Conservation (phyloP, 2,888 invertebrate species). For the Eilema depressum region DNA sequence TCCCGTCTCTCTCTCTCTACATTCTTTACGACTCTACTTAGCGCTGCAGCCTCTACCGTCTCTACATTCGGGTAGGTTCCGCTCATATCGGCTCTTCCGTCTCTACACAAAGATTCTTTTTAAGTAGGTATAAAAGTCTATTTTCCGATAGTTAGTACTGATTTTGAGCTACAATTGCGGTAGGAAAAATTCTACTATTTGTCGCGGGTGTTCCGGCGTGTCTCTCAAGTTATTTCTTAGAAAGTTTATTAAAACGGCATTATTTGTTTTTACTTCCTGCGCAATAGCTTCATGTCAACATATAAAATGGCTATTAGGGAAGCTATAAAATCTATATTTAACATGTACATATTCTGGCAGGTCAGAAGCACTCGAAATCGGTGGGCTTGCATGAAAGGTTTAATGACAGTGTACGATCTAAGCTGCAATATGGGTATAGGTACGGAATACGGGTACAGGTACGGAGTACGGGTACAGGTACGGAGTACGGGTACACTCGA, state of each 20-base stretch:
- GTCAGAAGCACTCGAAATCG: not conserved
- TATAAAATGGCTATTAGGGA: conserved; percentile 13
- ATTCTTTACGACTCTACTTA: not conserved
- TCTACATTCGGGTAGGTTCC: too few species aligned
- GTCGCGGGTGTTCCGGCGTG: not conserved
- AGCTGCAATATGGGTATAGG: too few species aligned
- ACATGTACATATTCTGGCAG: not conserved
- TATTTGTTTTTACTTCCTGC: conserved; percentile 4
- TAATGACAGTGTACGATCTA: not conserved
- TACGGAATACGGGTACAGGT: too few species aligned
- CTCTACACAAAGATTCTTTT: not conserved
- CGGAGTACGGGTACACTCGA: too few species aligned
- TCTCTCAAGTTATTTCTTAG: not conserved
- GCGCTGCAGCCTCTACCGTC: too few species aligned
- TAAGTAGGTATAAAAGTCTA: not conserved
- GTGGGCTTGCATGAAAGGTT: not conserved
- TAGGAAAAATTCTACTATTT: not conserved
- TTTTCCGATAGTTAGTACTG: too few species aligned
- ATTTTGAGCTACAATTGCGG: not conserved
- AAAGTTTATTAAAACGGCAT: not conserved
- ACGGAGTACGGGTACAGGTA: too few species aligned
- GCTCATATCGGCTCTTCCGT: not conserved
- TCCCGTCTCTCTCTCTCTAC: not conserved
- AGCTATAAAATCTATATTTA: conserved; percentile 17
- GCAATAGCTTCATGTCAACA: conserved; percentile 9